Conservation (phyloP, 2,113 vertebrate species). For the Myxocyprinus asiaticus region DNA sequence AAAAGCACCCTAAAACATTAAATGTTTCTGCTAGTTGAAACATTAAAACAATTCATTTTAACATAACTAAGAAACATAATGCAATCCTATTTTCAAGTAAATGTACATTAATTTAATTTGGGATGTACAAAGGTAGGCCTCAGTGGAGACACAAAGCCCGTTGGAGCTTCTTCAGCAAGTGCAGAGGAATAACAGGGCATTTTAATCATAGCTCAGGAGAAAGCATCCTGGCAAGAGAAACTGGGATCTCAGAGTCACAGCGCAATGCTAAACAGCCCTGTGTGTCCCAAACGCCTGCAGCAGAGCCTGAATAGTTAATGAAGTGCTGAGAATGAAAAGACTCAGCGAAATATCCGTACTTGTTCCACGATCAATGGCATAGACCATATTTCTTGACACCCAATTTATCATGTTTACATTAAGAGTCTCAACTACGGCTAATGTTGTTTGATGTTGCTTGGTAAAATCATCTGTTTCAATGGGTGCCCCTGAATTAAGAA, state of each 20-base stretch:
- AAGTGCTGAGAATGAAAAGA: conserved; percentile 34
- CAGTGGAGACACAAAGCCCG: conserved; percentile 1
- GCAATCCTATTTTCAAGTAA: background rate
- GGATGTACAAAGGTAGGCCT: conserved; percentile 3
- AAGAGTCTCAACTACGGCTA: conserved; percentile 35
- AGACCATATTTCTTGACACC: conserved; percentile 36
- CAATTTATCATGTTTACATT: conserved; percentile 50
- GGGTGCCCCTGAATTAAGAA: conserved; percentile 16
- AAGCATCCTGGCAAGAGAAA: conserved; percentile 18
- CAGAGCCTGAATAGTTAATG: conserved; percentile 53
- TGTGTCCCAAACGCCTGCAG: conserved; percentile 40
- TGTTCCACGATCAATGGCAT: conserved; percentile 46
- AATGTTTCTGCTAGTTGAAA: too few relatives aligned
- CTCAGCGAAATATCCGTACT: conserved; percentile 42
- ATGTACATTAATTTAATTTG: background rate
- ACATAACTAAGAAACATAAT: too few relatives aligned
- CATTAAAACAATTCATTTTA: too few relatives aligned
- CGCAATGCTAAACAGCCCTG: conserved; percentile 47
- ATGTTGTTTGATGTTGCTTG: conserved; percentile 40
- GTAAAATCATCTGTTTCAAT: conserved; percentile 30
- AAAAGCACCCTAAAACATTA: too few relatives aligned
- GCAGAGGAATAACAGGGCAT: conserved; percentile 40
- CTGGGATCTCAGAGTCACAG: conserved; percentile 27
- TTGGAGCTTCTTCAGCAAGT: conserved; percentile 28
- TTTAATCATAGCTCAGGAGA: conserved; percentile 8